Conservation (phyloP, 2,113 vertebrate genomes). For the Meles meles region DNA sequence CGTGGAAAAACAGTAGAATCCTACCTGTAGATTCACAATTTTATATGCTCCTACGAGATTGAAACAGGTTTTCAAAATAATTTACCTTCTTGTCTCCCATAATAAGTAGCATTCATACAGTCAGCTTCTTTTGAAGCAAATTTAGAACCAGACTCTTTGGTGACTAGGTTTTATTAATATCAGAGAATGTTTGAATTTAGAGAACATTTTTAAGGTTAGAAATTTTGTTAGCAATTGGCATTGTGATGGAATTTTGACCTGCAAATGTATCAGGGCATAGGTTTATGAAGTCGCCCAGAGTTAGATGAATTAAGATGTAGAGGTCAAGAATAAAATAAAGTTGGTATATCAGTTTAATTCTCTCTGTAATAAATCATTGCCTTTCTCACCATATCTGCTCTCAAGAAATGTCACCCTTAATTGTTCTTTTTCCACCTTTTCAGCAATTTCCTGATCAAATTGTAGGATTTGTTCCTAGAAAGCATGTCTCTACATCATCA, state of each 20-base stretch:
- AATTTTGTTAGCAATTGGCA: background rate
- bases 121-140: background rate
- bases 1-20: background rate
- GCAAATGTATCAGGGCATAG: background rate
- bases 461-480: constrained; percentile 96
- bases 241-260: constrained; percentile 29
- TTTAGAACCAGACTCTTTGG: background rate
- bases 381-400: background rate
- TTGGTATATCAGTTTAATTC: background rate
- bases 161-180: background rate
- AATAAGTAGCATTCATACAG: background rate
- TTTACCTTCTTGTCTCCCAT: background rate
- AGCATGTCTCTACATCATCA: constrained; percentile 88
- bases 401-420: background rate
- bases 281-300: background rate
- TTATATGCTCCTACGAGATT: background rate
- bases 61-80: background rate
- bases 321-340: background rate
- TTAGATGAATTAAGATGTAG: background rate
- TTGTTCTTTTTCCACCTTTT: constrained; percentile 57
- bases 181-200: background rate
- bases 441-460: constrained; percentile 97
- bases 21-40: background rate
- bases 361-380: background rate
- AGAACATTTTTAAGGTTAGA: background rate